Percentiles rank a stretch among this genome's conserved stretches.
phyloP scores from a whole-genome alignment of 2,797 vertebrate species.

The Phalloptychus januarius region DNA sequence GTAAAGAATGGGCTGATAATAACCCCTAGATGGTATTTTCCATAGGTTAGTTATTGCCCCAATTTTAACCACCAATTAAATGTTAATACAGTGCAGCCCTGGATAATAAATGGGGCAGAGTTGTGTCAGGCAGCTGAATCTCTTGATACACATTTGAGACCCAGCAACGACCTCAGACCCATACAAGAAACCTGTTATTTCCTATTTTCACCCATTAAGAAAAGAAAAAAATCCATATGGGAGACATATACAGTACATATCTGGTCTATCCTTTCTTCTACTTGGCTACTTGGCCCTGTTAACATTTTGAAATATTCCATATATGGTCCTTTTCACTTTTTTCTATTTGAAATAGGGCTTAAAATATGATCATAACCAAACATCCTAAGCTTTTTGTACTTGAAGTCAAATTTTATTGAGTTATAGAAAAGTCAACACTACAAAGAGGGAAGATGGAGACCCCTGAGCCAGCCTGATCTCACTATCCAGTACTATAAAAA shows the following conservation, averaged over 20 bases:
- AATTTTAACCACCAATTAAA: not conserved
- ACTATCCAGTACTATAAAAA: not conserved
- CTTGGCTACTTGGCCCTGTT: not conserved
- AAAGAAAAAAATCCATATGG: not conserved
- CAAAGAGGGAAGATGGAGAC: not conserved
- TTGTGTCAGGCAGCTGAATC: not conserved
- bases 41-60: not conserved
- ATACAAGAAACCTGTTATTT: not conserved
- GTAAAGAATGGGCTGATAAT: not conserved
- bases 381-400: not conserved
- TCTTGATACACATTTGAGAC: not conserved
- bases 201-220: not conserved
- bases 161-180: not conserved
- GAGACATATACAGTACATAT: not conserved
- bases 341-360: not conserved
- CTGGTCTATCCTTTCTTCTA: not conserved
- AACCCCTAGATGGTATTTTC: not conserved
- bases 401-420: no score
- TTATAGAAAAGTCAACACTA: not conserved
- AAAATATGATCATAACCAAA: not conserved
- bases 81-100: not conserved
- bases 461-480: not conserved
- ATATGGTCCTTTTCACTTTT: not conserved
- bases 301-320: not conserved
- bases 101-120: not conserved